Percentiles rank a stretch among this genome's conserved stretches.
These are phyloP conservation scores for Psammodynastes pulverulentus DNA, from an alignment of 2,113 vertebrate species.

Conservation along the genomic window DNA sequence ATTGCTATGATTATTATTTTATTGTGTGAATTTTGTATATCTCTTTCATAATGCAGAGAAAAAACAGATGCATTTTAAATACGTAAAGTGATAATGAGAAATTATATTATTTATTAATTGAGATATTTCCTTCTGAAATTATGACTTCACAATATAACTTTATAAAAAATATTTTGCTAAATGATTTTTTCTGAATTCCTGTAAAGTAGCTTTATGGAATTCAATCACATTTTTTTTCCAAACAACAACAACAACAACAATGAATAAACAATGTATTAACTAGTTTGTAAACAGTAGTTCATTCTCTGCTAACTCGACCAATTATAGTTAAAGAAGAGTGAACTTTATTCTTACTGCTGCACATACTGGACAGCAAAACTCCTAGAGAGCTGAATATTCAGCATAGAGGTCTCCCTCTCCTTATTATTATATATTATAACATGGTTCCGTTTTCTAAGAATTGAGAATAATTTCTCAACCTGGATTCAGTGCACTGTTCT, in stretches of 20 bases:
- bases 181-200: neutral
- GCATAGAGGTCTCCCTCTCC: neutral
- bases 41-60: neutral
- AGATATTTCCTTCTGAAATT: neutral
- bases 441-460: neutral
- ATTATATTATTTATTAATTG: neutral
- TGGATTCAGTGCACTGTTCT: neutral
- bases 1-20: neutral
- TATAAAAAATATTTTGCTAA: neutral
- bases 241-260: too few relatives aligned
- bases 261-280: neutral
- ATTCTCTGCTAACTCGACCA: neutral
- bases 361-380: neutral
- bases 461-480: neutral
- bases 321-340: neutral
- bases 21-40: neutral
- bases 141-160: neutral
- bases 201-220: neutral
- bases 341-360: neutral
- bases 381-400: neutral
- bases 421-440: neutral
- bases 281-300: rapidly evolving
- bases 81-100: neutral
- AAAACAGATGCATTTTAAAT: neutral
- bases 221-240: neutral